phyloP scores from a whole-genome alignment of 2,888 invertebrate genomes.

The Steinernema hermaphroditum region DNA sequence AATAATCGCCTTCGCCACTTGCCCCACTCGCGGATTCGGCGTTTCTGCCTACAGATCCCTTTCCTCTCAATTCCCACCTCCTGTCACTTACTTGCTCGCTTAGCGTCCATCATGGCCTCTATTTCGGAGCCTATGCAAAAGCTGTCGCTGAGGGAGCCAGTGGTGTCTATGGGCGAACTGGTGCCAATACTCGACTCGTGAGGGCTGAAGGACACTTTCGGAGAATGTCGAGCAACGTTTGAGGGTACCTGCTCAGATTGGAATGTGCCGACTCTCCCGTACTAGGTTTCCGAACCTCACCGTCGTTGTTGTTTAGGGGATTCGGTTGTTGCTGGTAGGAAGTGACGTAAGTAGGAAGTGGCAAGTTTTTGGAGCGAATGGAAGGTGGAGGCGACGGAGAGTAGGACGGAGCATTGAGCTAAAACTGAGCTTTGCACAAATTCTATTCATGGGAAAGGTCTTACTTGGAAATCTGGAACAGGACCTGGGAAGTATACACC shows the following conservation, averaged over 20 bases:
- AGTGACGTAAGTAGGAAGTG: not conserved
- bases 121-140: slow-evolving; percentile 52
- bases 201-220: slow-evolving; percentile 33
- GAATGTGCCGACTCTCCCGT: slow-evolving; percentile 33
- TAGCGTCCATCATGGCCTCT: slow-evolving; percentile 34
- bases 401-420: slow-evolving; percentile 50
- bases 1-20: not conserved
- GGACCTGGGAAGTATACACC: not conserved
- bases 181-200: slow-evolving; percentile 42
- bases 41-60: not conserved
- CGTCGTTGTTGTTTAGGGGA: not conserved
- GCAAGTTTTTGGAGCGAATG: slow-evolving; percentile 32
- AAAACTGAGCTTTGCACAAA: slow-evolving; percentile 33
- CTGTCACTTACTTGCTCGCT: not conserved
- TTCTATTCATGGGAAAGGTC: no score
- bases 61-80: no score
- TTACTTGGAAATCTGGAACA: slow-evolving; percentile 31
- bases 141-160: slow-evolving; percentile 56
- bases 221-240: slow-evolving; percentile 19
- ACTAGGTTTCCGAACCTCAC: slow-evolving; percentile 3
- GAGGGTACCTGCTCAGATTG: slow-evolving; percentile 29
- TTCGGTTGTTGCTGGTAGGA: not conserved
- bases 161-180: slow-evolving; percentile 49
- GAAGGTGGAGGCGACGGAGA: slow-evolving; percentile 52
- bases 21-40: slow-evolving; percentile 6